Evolutionary conservation across 30 jellyfish, hydroid and myxozoan genomes (phyloP).

Genomic region (Phacellophora camtschatica): DNA sequence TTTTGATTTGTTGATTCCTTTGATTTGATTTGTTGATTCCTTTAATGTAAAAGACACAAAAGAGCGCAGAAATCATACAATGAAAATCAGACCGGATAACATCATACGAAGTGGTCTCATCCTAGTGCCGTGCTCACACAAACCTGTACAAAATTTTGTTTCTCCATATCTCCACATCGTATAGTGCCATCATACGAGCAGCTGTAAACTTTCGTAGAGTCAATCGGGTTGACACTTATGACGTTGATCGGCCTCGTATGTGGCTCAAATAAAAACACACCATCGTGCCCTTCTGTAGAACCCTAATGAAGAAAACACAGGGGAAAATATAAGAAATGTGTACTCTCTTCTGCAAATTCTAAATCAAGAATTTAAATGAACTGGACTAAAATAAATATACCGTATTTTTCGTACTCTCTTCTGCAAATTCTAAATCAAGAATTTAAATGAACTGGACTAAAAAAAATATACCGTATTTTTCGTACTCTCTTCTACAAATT

Average conservation of each 20-base stretch:
- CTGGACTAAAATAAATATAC: too few relatives aligned
- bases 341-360: neutral
- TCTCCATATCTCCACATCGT: constrained; percentile 77
- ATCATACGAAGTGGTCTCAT: too few relatives aligned
- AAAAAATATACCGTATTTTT: too few relatives aligned
- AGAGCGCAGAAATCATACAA: too few relatives aligned
- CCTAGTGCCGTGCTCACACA: too few relatives aligned
- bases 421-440: neutral
- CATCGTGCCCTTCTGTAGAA: constrained; percentile 73
- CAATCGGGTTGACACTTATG: constrained; percentile 63
- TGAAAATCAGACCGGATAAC: too few relatives aligned
- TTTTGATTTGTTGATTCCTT: too few relatives aligned
- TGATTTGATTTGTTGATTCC: too few relatives aligned
- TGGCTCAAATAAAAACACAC: constrained; percentile 79
- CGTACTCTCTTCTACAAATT: neutral
- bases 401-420: neutral
- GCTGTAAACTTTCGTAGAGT: constrained; percentile 57
- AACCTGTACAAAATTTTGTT: constrained; percentile 72
- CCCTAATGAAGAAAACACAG: too few relatives aligned
- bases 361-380: neutral
- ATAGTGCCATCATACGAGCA: constrained; percentile 94
- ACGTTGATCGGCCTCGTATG: constrained; percentile 82
- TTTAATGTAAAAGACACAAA: too few relatives aligned
- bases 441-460: neutral
- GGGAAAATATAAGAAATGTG: neutral